These are phyloP conservation scores for Eupithecia insigniata DNA, from an alignment of 2,888 invertebrate genomes.

Conservation along the genomic window DNA sequence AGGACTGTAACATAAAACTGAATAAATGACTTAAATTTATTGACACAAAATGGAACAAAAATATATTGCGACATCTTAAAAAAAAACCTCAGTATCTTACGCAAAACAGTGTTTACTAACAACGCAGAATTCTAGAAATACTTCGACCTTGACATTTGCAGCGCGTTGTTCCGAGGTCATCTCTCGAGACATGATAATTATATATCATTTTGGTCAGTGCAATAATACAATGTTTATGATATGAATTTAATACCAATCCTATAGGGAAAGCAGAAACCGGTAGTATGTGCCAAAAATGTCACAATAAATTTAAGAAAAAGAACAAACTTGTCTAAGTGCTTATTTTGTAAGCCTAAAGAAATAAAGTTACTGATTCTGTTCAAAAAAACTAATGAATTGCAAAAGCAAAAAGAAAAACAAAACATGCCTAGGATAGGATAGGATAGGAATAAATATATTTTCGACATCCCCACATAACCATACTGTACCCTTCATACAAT, in stretches of 20 bases:
- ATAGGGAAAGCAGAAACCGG: no score
- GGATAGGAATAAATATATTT: no score
- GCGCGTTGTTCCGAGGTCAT: conserved; percentile 6
- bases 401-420: not conserved
- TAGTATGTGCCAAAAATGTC: no score
- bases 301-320: not conserved
- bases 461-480: no score
- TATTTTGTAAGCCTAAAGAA: no score
- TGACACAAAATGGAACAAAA: not conserved
- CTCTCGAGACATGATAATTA: not conserved
- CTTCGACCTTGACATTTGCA: not conserved
- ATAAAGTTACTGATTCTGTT: no score
- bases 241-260: not conserved
- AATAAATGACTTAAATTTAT: not conserved
- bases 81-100: not conserved
- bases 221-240: not conserved
- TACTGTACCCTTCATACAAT: no score
- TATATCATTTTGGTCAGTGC: not conserved
- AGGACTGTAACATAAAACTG: not conserved
- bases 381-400: not conserved
- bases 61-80: not conserved
- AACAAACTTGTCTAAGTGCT: no score
- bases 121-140: conserved; percentile 1
- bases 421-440: no score
- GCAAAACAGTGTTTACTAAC: not conserved